Conservation (phyloP, 2,888 invertebrate species). For the Andrena fulva region DNA sequence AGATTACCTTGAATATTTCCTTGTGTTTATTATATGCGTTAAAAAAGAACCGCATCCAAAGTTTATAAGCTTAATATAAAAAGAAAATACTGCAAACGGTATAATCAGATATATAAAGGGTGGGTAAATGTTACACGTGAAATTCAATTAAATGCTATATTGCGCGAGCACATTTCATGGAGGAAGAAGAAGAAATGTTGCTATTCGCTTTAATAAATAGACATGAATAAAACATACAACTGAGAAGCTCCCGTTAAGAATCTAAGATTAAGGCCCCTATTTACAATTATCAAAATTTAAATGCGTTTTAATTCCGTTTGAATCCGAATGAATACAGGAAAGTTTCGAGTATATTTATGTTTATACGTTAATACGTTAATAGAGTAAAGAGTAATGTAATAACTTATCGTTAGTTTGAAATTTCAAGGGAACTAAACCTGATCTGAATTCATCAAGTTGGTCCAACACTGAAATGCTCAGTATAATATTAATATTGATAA, state of each 20-base stretch:
- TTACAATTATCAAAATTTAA: constrained; percentile 36
- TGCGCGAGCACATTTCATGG: constrained; percentile 24
- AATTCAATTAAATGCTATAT: constrained; percentile 48
- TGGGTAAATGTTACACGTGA: constrained; percentile 21
- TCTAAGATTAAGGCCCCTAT: constrained; percentile 23
- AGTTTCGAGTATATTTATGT: constrained; percentile 8
- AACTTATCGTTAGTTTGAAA: constrained; percentile 14
- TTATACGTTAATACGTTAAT: constrained; percentile 10
- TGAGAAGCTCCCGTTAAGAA: not conserved
- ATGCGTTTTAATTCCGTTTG: constrained; percentile 7
- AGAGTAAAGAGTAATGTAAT: not conserved
- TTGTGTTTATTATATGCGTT: constrained; percentile 26
- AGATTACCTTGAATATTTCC: constrained; percentile 31
- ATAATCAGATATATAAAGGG: constrained; percentile 1
- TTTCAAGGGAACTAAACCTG: not conserved
- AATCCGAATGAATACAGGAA: constrained; percentile 33
- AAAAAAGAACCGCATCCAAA: constrained; percentile 2
- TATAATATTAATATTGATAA: constrained; percentile 21
- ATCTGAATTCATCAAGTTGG: constrained; percentile 18
- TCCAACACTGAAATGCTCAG: constrained; percentile 22
- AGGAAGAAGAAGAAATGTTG: constrained; percentile 31
- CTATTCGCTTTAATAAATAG: constrained; percentile 46
- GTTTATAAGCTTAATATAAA: constrained; percentile 22
- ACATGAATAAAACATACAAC: constrained; percentile 9
- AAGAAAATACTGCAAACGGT: constrained; percentile 40